phyloP scores from a whole-genome alignment of 2,888 invertebrate genomes.

The Amphiduros pacificus region DNA sequence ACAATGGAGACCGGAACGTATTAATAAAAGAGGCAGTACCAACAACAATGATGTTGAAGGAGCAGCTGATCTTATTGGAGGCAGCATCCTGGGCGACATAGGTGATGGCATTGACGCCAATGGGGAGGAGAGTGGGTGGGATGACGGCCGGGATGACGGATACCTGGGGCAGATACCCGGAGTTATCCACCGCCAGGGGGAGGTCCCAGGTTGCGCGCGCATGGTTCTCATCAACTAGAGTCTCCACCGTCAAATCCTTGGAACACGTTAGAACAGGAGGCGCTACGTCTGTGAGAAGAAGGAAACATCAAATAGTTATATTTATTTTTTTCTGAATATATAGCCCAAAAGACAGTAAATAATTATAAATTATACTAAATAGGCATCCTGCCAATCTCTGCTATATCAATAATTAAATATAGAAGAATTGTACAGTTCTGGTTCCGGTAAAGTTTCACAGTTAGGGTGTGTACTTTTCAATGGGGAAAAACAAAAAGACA shows the following conservation, averaged over 20 bases:
- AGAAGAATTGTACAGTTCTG: too few species aligned
- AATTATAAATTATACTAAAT: too few species aligned
- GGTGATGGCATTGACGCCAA: conserved; percentile 66
- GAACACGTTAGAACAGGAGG: conserved; percentile 68
- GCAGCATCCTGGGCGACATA: conserved; percentile 69
- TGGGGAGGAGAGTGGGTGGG: conserved; percentile 65
- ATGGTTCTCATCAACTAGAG: conserved; percentile 63
- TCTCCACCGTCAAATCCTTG: conserved; percentile 61
- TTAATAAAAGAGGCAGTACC: too few species aligned
- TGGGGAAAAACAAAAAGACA: too few species aligned
- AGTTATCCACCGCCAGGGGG: conserved; percentile 66
- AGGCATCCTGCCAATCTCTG: too few species aligned
- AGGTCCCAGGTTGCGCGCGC: conserved; percentile 64
- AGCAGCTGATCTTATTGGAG: conserved; percentile 68
- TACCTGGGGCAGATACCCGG: conserved; percentile 63
- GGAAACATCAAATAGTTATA: neutral
- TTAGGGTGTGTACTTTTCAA: too few species aligned
- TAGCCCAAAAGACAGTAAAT: too few species aligned
- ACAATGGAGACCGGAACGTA: too few species aligned
- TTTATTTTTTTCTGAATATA: neutral
- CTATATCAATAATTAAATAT: too few species aligned
- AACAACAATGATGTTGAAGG: conserved; percentile 66
- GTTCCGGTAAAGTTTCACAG: too few species aligned
- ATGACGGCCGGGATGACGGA: conserved; percentile 67
- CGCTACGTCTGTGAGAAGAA: conserved; percentile 62